These are phyloP conservation scores for Caenorhabditis sp. DNA, from an alignment of 2,888 invertebrate genomes.

Conservation along the genomic window DNA sequence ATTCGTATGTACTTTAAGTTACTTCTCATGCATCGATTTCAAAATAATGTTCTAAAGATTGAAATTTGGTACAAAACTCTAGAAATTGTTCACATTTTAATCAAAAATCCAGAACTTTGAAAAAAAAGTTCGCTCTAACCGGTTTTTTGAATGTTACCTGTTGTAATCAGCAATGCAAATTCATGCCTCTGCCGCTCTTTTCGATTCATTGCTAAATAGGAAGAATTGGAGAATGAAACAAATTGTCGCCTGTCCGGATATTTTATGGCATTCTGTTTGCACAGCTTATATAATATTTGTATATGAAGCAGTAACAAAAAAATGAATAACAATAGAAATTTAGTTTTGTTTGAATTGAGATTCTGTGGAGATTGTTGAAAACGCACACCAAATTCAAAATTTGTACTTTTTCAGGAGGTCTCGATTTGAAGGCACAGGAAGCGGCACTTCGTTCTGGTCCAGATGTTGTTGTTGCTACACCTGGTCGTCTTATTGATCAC, in stretches of 20 bases:
- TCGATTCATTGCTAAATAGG: slow-evolving; percentile 21
- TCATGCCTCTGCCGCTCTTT: slow-evolving; percentile 30
- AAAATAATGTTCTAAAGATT: too few relatives aligned
- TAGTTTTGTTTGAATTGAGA: background rate
- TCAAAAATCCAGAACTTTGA: too few relatives aligned
- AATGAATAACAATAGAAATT: background rate
- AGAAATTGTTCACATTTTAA: too few relatives aligned
- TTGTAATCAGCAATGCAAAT: slow-evolving; percentile 27
- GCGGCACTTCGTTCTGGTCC: slow-evolving; percentile 82
- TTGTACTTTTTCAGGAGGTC: slow-evolving; percentile 72
- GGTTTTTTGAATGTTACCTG: slow-evolving; percentile 14
- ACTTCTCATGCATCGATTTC: too few relatives aligned
- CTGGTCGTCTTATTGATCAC: slow-evolving; percentile 96
- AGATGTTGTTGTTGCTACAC: slow-evolving; percentile 96
- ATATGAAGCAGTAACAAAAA: background rate
- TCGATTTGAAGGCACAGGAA: slow-evolving; percentile 75
- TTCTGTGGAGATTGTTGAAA: too few relatives aligned
- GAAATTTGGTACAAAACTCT: too few relatives aligned
- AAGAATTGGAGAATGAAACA: background rate
- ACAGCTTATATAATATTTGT: slow-evolving; percentile 12
- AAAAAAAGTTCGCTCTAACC: too few relatives aligned
- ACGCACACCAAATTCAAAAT: background rate
- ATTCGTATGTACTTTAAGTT: too few relatives aligned
- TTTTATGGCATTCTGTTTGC: slow-evolving; percentile 13
- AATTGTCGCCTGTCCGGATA: slow-evolving; percentile 9